These are phyloP conservation scores for Upupa epops DNA, from an alignment of 2,113 vertebrate species.

Conservation along the genomic window DNA sequence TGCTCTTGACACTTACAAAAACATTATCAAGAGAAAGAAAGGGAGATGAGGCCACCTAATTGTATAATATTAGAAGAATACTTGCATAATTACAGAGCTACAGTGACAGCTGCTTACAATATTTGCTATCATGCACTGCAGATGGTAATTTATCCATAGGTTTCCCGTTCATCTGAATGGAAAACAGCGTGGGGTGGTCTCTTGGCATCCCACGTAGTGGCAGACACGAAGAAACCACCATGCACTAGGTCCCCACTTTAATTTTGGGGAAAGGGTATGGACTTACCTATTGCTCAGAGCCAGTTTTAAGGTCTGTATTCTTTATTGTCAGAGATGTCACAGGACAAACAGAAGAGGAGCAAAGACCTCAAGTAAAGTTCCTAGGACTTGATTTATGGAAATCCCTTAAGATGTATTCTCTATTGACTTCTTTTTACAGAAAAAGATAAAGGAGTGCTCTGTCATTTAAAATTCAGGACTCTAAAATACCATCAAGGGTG, in stretches of 20 bases:
- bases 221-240: constrained; percentile 40
- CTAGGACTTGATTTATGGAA: not conserved
- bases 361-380: not conserved
- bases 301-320: not conserved
- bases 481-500: constrained; percentile 18
- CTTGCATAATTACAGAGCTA: constrained; percentile 62
- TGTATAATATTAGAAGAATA: constrained; percentile 57
- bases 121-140: not conserved
- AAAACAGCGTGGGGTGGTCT: constrained; percentile 22
- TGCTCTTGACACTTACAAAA: constrained; percentile 62
- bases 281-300: not conserved
- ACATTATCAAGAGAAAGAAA: constrained; percentile 56
- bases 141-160: constrained; percentile 65
- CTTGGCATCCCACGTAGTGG: constrained; percentile 30
- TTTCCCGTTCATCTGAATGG: constrained; percentile 57
- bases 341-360: not conserved
- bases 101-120: constrained; percentile 48
- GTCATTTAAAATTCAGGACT: constrained; percentile 37
- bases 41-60: constrained; percentile 52
- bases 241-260: constrained; percentile 3
- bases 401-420: not conserved
- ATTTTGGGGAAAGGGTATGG: constrained; percentile 13
- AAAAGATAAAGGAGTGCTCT: not conserved
- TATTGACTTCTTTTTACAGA: not conserved
- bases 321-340: not conserved